Base-by-base conservation (phyloP, 2,888 invertebrate genomes). In the Eupeodes latifasciatus region DNA sequence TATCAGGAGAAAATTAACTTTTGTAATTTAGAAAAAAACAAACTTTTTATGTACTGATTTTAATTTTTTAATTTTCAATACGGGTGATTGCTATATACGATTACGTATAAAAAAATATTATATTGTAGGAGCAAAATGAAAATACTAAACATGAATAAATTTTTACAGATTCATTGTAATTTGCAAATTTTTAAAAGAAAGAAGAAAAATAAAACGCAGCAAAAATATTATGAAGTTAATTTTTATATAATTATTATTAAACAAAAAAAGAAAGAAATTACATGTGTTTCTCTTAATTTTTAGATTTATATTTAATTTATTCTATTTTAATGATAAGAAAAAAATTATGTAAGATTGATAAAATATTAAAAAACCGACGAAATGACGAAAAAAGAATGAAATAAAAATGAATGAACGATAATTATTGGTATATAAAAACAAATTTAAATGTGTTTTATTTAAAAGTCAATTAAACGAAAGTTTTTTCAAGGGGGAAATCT, bases 251-350 rank as follows among this genome's bases (percentile, higher is more conserved):
- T 27, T 44, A 61, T 74, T 59, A 4, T 9, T 11, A 44, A 64
- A 19, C 19, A 47, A 64, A 36, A 44, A 34, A 19, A 59, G 10
- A 12, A 19, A 44, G 57, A 34, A 49, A 36, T 16, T 49, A 57
- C 44, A 78, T 64, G 53, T 76, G 71, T 82, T 44, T 77, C 49
- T 62, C 67, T 64, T 82, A 71, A 74, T 62, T 67, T 79, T 74
- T 72, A 84, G 69, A 59, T 62, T 83, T 75, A 84, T 69, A 51
- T 78, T 79, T 86, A 86, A 82, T 86, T 86, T 82, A 86, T 78
- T 86, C 78, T 74, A 82, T 86, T 86, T 82, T 75, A 69, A 55
- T 75, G 40, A 79, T 82, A 85, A 83, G 72, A 75, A 44, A 12
- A 34, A 44, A 59, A 67, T 11, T 61, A 55, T 79, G 69, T 80